phyloP scores from a whole-genome alignment of 1,140 invertebrate species.

The Microplitis mediator region DNA sequence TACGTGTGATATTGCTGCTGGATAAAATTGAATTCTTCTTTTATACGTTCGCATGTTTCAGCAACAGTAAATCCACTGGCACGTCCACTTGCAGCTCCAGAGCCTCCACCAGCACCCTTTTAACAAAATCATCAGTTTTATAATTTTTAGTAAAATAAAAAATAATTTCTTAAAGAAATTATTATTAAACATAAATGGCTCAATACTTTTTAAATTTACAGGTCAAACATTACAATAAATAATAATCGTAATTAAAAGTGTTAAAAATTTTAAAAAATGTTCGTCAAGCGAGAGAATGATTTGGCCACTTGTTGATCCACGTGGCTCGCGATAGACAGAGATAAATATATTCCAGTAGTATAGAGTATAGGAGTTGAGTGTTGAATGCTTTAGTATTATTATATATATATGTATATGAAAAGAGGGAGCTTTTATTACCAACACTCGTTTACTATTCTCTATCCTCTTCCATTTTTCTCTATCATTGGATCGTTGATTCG shows the following conservation, averaged over 20 bases:
- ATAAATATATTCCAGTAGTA: not conserved
- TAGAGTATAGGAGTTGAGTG: not conserved
- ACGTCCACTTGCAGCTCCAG: constrained; percentile 75
- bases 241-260: too few species aligned
- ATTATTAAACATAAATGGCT: not conserved
- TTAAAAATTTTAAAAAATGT: not conserved
- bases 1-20: constrained; percentile 98
- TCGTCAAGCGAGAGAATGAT: constrained; percentile 46
- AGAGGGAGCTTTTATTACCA: not conserved
- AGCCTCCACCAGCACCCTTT: constrained; percentile 86
- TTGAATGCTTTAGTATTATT: too few species aligned
- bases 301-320: constrained; percentile 60
- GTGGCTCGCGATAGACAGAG: constrained; percentile 29
- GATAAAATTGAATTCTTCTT: constrained; percentile 98
- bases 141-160: constrained; percentile 7
- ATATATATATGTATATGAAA: not conserved
- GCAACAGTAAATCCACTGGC: constrained; percentile 87
- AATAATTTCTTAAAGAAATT: constrained; percentile 1
- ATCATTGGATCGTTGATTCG: too few species aligned
- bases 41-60: constrained; percentile 96
- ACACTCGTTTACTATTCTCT: too few species aligned
- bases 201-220: too few species aligned
- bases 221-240: not conserved
- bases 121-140: constrained; percentile 46
- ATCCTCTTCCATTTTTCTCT: too few species aligned